phyloP scores from a whole-genome alignment of 2,888 invertebrate species.

The Hyposoter dolosus region DNA sequence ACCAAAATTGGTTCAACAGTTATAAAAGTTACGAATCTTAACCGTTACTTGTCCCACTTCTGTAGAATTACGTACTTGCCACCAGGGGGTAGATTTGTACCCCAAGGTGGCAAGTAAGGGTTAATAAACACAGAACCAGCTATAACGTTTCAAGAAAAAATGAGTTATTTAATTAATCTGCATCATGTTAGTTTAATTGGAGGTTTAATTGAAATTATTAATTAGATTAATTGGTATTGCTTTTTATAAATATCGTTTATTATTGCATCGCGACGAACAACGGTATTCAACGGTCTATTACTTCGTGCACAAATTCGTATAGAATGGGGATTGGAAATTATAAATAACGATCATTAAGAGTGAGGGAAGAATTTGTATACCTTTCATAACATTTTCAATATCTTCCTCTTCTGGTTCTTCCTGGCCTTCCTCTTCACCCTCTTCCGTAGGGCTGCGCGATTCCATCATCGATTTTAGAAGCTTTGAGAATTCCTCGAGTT shows the following conservation, averaged over 20 bases:
- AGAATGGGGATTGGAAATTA: not conserved
- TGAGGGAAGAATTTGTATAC: slow-evolving; percentile 51
- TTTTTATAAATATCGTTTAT: not conserved
- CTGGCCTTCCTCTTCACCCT: slow-evolving; percentile 75
- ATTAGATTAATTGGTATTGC: not conserved
- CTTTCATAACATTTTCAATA: slow-evolving; percentile 72
- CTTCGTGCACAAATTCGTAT: not conserved
- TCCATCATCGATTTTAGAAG: slow-evolving; percentile 81
- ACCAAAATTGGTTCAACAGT: not conserved
- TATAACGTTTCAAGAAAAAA: not conserved
- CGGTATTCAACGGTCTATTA: not conserved
- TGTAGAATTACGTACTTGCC: no score
- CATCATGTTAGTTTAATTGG: not conserved
- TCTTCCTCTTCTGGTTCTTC: slow-evolving; percentile 68
- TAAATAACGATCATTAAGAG: slow-evolving; percentile 17
- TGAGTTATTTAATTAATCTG: not conserved
- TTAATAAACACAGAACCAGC: not conserved
- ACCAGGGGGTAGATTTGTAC: no score
- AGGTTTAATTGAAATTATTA: not conserved
- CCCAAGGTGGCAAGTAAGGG: no score
- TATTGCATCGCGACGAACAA: not conserved
- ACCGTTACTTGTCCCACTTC: no score
- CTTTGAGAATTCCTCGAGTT: slow-evolving; percentile 82
- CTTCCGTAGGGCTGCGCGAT: slow-evolving; percentile 75
- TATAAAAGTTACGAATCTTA: not conserved